These are phyloP conservation scores for Patella pellucida DNA, from an alignment of 2,888 invertebrate genomes.

Conservation along the genomic window DNA sequence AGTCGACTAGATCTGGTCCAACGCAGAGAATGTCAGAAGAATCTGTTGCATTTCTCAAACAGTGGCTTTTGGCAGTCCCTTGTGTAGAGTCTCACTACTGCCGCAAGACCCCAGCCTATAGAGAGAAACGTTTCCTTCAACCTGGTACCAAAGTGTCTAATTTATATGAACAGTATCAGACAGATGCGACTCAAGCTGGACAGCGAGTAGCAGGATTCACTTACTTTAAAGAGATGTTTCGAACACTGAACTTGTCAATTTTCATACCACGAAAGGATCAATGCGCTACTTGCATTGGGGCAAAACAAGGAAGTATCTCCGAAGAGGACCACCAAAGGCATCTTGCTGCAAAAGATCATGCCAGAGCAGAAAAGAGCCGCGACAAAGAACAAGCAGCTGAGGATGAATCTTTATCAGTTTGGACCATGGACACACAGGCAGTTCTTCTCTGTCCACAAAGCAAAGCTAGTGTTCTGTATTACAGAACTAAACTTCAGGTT, in stretches of 20 bases:
- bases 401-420: background rate
- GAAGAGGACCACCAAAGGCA: too few relatives aligned
- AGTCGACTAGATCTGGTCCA: background rate
- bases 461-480: background rate
- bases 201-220: background rate
- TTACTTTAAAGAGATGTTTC: background rate
- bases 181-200: background rate
- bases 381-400: background rate
- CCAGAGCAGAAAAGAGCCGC: background rate
- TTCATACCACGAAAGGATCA: constrained; percentile 5
- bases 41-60: background rate
- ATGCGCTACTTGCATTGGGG: background rate
- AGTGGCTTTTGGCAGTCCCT: background rate
- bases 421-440: background rate
- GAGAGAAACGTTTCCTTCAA: background rate
- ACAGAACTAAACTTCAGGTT: background rate
- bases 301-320: background rate
- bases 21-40: constrained; percentile 3
- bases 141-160: background rate
- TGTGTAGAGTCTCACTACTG: background rate
- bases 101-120: background rate
- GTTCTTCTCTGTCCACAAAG: background rate
- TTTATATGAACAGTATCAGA: background rate
- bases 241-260: background rate
- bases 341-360: background rate